phyloP scores from a whole-genome alignment of 1,140 invertebrate genomes.

The Sipha flava region DNA sequence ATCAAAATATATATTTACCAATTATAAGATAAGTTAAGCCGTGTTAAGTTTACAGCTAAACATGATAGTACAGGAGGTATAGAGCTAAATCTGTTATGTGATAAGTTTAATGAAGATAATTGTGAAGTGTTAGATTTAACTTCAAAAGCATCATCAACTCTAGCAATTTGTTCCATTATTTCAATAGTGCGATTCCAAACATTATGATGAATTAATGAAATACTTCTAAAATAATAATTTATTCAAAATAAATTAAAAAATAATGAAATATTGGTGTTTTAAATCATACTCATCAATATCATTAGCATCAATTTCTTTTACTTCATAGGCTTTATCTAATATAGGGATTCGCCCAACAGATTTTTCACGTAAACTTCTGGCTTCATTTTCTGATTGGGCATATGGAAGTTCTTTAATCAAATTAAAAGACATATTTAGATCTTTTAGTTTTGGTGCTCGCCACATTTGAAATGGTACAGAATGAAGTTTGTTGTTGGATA shows the following conservation, averaged over 20 bases:
- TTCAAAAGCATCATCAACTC: slow-evolving; percentile 42
- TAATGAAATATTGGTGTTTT: too few relatives aligned
- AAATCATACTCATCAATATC: slow-evolving; percentile 10
- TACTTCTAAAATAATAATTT: slow-evolving; percentile 13
- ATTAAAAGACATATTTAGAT: slow-evolving; percentile 87
- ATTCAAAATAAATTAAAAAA: neutral
- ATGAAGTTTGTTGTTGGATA: slow-evolving; percentile 90
- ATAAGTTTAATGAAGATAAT: slow-evolving; percentile 69
- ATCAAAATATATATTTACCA: slow-evolving; percentile 40
- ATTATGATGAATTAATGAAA: slow-evolving; percentile 51
- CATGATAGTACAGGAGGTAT: slow-evolving; percentile 84
- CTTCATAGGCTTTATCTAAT: slow-evolving; percentile 35
- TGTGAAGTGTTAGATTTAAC: slow-evolving; percentile 46
- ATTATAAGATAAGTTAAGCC: slow-evolving; percentile 88
- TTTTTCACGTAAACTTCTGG: slow-evolving; percentile 35
- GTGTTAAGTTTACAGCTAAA: slow-evolving; percentile 70
- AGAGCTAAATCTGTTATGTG: slow-evolving; percentile 80
- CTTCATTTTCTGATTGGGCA: slow-evolving; percentile 39
- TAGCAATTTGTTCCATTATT: slow-evolving; percentile 58
- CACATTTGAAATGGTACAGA: slow-evolving; percentile 78
- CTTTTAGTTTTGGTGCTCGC: slow-evolving; percentile 77
- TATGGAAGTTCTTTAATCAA: slow-evolving; percentile 71
- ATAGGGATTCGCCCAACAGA: slow-evolving; percentile 38
- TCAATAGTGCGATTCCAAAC: slow-evolving; percentile 62
- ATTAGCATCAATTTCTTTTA: neutral